These are phyloP conservation scores for Crocuta crocuta DNA, from an alignment of 2,113 vertebrate species.

Conservation along the genomic window DNA sequence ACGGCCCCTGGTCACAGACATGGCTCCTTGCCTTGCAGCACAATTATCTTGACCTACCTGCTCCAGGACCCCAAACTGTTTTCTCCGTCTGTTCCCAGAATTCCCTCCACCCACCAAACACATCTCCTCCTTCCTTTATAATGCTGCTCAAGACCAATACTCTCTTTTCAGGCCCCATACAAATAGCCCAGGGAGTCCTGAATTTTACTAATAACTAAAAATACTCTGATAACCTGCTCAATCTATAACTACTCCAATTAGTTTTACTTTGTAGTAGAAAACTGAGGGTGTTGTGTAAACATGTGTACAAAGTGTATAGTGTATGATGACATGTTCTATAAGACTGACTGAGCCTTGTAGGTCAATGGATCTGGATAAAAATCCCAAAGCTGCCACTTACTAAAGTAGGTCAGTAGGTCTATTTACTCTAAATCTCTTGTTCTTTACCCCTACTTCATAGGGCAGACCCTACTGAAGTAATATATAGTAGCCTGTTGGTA, in stretches of 20 bases:
- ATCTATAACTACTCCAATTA: neutral
- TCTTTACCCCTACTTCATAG: neutral
- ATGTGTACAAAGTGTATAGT: neutral
- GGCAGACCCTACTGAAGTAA: neutral
- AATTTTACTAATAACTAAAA: conserved; percentile 13
- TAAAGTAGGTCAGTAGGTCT: neutral
- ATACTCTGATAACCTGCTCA: neutral
- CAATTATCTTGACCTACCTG: neutral
- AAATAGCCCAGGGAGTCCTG: neutral
- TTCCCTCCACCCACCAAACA: neutral
- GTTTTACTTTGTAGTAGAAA: neutral
- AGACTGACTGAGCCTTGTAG: neutral
- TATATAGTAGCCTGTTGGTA: neutral
- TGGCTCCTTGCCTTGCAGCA: neutral
- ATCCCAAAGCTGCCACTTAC: neutral
- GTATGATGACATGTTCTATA: neutral
- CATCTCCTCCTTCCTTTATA: neutral
- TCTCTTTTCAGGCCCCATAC: neutral
- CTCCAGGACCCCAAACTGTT: neutral
- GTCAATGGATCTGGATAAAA: neutral
- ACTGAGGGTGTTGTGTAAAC: neutral
- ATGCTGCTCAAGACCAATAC: neutral
- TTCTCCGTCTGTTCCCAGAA: neutral
- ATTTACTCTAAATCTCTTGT: neutral
- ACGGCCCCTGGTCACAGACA: neutral